Base-by-base conservation (phyloP, 1,140 invertebrate genomes). In the Drosophila navojoa region DNA sequence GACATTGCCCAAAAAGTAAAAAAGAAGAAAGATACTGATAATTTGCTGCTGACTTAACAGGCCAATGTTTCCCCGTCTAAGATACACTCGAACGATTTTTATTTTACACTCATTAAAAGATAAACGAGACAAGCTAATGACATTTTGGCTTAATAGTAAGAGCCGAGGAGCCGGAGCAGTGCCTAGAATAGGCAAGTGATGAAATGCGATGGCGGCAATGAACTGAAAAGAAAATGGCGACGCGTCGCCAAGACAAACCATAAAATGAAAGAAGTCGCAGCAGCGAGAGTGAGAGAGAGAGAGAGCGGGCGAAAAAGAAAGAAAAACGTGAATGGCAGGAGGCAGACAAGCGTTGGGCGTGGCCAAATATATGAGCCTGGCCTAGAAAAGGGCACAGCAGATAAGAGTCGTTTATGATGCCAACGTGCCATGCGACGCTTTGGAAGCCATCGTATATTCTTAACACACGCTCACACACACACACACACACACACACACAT, bases 31-130 rank as follows among this genome's bases (percentile, higher is more conserved):
- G 5, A 5, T 5, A 38, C 35, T 44, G 54, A 72, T 72, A 72
- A 72, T 72, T 72, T 68, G 63, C 52, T 38, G 58, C 29, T 29
- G 45, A 9, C 45, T 47, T 27, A 61, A 6, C 47, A 35, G 35
- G 13, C 16, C 16, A 32, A 38, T 32, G 35, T 29, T 13, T 38
- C 32, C 22, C 40, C 29, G 53, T 25, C 35, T 10, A 38, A 38
- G 35, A 38, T 38, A 42, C 54, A 72, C 63, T 72, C 15, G n/a
- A 72, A 42, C 55, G 70, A 69, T 86, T 85, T 86, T 78, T 79
- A 79, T 87, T 87, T 89, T 79, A 79, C 82, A 89, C 84, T 89
- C 84, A 89, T 89, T 89, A 89, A 89, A 89, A 89, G 84, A 89
- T 89, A 89, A 89, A 82, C 79, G 84, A 77, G 84, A 87, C 84